These are phyloP conservation scores for Heteromyza rotundicornis DNA, from an alignment of 2,888 invertebrate species.

Conservation along the genomic window DNA sequence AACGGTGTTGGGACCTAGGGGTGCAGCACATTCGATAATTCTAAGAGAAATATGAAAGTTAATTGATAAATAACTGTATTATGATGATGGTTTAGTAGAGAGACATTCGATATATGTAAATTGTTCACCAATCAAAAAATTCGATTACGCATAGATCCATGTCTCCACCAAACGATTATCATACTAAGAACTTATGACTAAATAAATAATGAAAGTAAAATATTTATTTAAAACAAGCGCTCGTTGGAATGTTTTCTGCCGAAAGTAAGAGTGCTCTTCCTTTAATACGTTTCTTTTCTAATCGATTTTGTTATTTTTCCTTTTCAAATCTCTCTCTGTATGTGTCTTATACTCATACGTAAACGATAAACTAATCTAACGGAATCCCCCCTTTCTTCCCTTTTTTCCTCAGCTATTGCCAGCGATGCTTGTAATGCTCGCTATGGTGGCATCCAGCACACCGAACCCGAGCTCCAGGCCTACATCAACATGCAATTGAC, in stretches of 20 bases:
- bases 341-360: no score
- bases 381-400: conserved; percentile 10
- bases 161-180: no score
- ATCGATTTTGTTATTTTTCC: background rate
- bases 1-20: background rate
- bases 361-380: background rate
- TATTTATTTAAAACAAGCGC: conserved; percentile 42
- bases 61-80: background rate
- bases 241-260: conserved; percentile 53
- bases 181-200: background rate
- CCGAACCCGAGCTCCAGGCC: conserved; percentile 47
- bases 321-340: background rate
- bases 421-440: conserved; percentile 45
- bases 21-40: background rate
- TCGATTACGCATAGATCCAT: no score
- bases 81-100: no score
- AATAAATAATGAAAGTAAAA: conserved; percentile 5
- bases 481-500: conserved; percentile 70
- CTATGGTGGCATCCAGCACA: conserved; percentile 47
- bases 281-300: background rate
- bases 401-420: background rate
- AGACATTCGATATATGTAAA: background rate
- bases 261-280: conserved; percentile 43
- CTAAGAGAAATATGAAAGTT: background rate
- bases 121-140: no score